phyloP scores from a whole-genome alignment of 2,113 vertebrate genomes.

The Lanius ludovicianus region DNA sequence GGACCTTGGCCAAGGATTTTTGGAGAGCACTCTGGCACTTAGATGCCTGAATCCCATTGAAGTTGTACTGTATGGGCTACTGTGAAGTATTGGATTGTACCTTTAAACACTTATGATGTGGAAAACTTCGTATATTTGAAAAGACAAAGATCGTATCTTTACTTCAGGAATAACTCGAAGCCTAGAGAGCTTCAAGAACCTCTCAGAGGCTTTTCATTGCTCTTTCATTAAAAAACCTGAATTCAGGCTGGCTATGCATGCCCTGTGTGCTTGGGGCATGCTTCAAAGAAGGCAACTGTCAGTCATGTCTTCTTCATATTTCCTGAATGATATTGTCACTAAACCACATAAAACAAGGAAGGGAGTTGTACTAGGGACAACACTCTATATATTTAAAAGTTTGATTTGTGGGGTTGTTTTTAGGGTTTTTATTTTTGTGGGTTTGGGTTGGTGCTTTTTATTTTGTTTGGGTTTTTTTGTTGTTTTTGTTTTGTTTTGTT shows the following conservation, averaged over 20 bases:
- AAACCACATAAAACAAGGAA: background rate
- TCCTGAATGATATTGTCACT: background rate
- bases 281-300: background rate
- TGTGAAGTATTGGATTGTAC: background rate
- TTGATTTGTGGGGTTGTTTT: background rate
- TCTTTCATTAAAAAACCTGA: background rate
- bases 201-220: background rate
- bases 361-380: background rate
- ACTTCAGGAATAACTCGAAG: background rate
- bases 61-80: background rate
- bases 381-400: background rate
- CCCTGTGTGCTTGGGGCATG: background rate
- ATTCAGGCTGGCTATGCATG: background rate
- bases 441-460: too few relatives aligned
- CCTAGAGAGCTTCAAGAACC: background rate
- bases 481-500: background rate
- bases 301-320: background rate
- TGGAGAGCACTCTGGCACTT: background rate
- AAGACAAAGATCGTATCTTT: background rate
- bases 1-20: conserved; percentile 27
- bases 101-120: background rate
- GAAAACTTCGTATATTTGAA: background rate
- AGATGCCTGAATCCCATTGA: background rate
- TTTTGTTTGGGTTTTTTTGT: background rate
- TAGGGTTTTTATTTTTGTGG: too few relatives aligned